phyloP scores from a whole-genome alignment of 2,113 vertebrate genomes.

The Zosterops borbonicus region DNA sequence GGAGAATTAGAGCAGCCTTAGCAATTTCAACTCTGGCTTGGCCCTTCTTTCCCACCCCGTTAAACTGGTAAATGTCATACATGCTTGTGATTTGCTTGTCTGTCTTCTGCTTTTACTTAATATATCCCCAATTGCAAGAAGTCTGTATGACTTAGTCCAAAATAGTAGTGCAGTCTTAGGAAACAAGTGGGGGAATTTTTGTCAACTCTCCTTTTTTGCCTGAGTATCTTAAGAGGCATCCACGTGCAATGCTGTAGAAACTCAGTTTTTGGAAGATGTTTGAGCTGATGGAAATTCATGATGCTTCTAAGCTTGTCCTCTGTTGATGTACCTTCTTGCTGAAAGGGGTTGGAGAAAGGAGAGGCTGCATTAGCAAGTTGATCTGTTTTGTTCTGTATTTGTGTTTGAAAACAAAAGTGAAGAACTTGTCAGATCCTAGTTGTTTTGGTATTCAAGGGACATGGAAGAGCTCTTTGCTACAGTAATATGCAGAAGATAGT shows the following conservation, averaged over 20 bases:
- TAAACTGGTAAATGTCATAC: not conserved
- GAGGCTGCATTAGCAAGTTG: not conserved
- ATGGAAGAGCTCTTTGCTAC: not conserved
- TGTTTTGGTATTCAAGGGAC: not conserved
- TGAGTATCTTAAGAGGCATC: not conserved
- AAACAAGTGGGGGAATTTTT: not conserved
- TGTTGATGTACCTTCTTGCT: not conserved
- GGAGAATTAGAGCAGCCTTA: not conserved
- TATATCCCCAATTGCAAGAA: not conserved
- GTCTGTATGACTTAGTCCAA: not conserved
- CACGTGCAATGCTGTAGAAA: not conserved
- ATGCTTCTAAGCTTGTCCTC: not conserved
- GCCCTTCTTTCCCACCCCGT: not conserved
- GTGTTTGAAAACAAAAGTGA: not conserved
- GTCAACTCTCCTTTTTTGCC: not conserved
- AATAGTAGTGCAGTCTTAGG: not conserved
- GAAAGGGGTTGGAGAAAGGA: not conserved
- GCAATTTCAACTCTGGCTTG: not conserved
- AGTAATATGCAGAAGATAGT: not conserved
- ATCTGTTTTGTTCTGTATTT: not conserved
- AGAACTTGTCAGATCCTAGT: not conserved
- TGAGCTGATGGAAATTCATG: not conserved
- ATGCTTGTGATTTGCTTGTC: not conserved
- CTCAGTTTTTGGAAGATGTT: not conserved
- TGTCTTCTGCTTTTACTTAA: slow-evolving; percentile 35